Percentiles rank a stretch among this genome's conserved stretches.
These are phyloP conservation scores for Acanthiza pusilla DNA, from an alignment of 2,797 vertebrate genomes.

Conservation along the genomic window DNA sequence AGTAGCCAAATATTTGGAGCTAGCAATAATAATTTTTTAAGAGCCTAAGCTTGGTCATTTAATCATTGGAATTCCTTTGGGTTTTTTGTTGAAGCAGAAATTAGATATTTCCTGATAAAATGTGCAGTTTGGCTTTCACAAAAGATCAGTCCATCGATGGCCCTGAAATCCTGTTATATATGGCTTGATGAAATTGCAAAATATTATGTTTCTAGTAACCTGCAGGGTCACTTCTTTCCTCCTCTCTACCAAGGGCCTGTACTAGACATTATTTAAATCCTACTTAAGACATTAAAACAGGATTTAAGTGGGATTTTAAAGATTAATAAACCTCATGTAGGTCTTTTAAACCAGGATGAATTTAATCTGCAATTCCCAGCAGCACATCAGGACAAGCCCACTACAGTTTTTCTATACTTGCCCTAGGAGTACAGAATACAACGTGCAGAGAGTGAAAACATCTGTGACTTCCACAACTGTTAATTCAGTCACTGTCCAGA, in stretches of 20 bases:
- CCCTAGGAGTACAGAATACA: background rate
- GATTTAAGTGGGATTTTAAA: background rate
- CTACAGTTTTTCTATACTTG: background rate
- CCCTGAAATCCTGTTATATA: background rate
- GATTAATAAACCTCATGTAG: background rate
- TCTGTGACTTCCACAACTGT: background rate
- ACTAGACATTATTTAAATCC: background rate
- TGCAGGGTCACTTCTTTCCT: background rate
- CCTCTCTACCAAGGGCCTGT: background rate
- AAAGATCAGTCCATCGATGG: background rate
- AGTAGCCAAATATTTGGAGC: background rate
- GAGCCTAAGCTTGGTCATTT: background rate
- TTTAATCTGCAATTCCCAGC: background rate
- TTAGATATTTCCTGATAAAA: background rate
- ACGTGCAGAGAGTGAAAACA: background rate
- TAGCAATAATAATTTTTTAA: background rate
- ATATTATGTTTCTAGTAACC: background rate
- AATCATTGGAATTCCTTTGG: background rate
- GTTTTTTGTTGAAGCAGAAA: background rate
- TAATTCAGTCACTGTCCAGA: background rate
- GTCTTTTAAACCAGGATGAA: background rate
- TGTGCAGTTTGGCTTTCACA: background rate
- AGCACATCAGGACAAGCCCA: background rate
- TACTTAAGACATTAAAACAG: background rate
- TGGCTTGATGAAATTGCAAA: background rate